A percentile compares a stretch with the other conserved stretches of the same genome.
These are phyloP conservation scores for Lutjanus argentimaculatus DNA, from an alignment of 2,797 vertebrate species.

Conservation along the genomic window DNA sequence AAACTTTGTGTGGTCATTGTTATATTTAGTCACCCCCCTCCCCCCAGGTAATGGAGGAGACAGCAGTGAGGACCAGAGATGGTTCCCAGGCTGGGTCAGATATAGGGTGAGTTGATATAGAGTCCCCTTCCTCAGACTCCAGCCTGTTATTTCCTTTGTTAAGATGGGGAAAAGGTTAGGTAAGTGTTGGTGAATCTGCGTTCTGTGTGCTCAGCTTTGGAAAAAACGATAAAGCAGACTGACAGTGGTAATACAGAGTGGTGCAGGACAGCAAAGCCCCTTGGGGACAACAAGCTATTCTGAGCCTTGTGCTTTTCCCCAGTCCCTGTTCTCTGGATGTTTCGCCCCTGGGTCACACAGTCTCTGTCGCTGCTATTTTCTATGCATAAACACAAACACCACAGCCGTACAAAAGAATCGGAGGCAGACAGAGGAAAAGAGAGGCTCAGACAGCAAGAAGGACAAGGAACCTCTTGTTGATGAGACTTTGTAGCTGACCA, in stretches of 20 bases:
- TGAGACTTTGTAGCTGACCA: slow-evolving; percentile 26
- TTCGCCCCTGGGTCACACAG: slow-evolving; percentile 62
- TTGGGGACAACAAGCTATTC: slow-evolving; percentile 71
- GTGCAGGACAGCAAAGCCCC: slow-evolving; percentile 60
- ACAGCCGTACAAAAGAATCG: slow-evolving; percentile 46
- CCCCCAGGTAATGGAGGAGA: slow-evolving; percentile 47
- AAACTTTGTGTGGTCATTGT: slow-evolving; percentile 67
- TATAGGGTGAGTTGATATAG: slow-evolving; percentile 26
- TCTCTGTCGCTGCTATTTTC: slow-evolving; percentile 66
- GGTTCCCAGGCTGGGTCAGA: slow-evolving; percentile 58
- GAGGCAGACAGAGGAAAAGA: slow-evolving; percentile 15
- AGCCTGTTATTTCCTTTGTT: slow-evolving; percentile 55
- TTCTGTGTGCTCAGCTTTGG: slow-evolving; percentile 42
- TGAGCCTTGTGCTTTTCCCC: slow-evolving; percentile 66
- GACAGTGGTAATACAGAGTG: slow-evolving; percentile 40
- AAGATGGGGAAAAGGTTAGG: slow-evolving; percentile 13
- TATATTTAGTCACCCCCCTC: slow-evolving; percentile 68
- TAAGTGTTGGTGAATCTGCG: slow-evolving; percentile 26
- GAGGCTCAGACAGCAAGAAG: slow-evolving; percentile 28
- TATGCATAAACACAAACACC: slow-evolving; percentile 59
- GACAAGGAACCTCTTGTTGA: slow-evolving; percentile 43
- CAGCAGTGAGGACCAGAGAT: slow-evolving; percentile 28
- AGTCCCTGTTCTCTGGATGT: slow-evolving; percentile 54
- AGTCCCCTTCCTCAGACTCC: slow-evolving; percentile 42
- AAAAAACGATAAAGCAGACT: slow-evolving; percentile 57